Base-by-base conservation (phyloP, 2,888 invertebrate species). In the Mantis religiosa region DNA sequence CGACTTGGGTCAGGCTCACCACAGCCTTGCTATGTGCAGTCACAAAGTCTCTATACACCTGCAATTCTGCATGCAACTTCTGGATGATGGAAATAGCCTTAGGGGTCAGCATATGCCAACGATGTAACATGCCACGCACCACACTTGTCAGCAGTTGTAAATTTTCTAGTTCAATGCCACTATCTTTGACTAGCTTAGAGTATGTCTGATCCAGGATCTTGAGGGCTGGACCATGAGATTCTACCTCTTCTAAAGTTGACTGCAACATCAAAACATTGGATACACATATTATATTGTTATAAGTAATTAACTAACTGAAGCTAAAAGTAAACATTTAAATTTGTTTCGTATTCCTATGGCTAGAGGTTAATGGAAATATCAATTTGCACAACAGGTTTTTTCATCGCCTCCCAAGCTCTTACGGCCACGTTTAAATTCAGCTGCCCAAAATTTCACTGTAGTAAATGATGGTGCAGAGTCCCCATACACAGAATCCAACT, bases 1-100 rank as follows among this genome's bases (percentile, higher is more conserved):
- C 97, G 0, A 97, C 94, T 91, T 96, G 95, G 0, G 96, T 96
- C 30, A 97, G 92, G 3, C 95, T 95, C 20, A 97, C 95, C 6
- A 97, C 95, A 0, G 97, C 96, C 54, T 95, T 95, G 7, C 96
- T 95, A 89, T 97, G 97, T 25, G 96, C 96, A 3, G 95, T 94
- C 25, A 95, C 95, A 91, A 97, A 97, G 91, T 96, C 96, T 1
- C 95, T 94, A 91, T 96, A 96, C 1, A 95, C 93, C 90, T 95
- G 95, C 84, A 94, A 93, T 89, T 95, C 95, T 89, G 93, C 94
- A 91, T 94, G 94, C 1, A 96, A 92, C 0, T 94, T 94, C 2
- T 95, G 95, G 15, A 95, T 91, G 0, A 96, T 94, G 0, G 94
- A 94, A 89, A 94, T 93, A 7, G 95, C 94, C 82, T 95, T 94